A percentile compares a stretch with the other conserved stretches of the same genome.
Evolutionary conservation across 2,113 vertebrate species (phyloP).

Genomic region (Miniopterus natalensis): DNA sequence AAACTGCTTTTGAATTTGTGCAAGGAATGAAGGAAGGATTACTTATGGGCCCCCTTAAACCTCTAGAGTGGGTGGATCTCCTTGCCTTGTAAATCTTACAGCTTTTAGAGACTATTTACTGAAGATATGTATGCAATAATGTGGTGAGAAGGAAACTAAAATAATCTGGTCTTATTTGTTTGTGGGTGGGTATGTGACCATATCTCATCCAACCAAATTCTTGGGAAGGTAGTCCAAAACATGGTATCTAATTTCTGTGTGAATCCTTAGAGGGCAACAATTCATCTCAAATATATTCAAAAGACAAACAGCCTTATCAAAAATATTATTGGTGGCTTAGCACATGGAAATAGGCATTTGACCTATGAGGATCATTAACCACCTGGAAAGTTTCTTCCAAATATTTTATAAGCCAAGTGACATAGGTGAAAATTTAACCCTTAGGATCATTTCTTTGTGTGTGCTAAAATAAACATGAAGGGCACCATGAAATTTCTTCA

Average conservation of each 20-base stretch:
- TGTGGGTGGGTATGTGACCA: not conserved
- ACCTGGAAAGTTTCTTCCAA: not conserved
- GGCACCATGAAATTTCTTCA: not conserved
- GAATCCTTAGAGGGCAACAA: slow-evolving; percentile 28
- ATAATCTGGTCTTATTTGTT: not conserved
- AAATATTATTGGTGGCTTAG: slow-evolving; percentile 10
- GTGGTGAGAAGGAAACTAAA: not conserved
- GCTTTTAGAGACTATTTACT: not conserved
- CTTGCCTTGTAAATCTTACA: not conserved
- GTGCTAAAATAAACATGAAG: not conserved
- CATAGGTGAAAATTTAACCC: not conserved
- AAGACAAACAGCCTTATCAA: not conserved
- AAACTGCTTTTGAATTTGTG: not conserved
- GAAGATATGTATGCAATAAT: not conserved
- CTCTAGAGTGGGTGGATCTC: not conserved
- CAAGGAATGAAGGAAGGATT: not conserved
- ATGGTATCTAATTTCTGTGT: not conserved
- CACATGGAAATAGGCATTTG: not conserved
- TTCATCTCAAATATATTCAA: not conserved
- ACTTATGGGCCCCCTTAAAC: not conserved
- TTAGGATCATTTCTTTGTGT: not conserved
- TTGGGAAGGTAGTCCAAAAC: slow-evolving; percentile 31
- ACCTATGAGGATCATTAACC: not conserved
- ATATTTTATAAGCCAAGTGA: not conserved
- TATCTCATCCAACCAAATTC: not conserved